Evolutionary conservation across 1,140 invertebrate species (phyloP).

Genomic region (Charaxes varanes): DNA sequence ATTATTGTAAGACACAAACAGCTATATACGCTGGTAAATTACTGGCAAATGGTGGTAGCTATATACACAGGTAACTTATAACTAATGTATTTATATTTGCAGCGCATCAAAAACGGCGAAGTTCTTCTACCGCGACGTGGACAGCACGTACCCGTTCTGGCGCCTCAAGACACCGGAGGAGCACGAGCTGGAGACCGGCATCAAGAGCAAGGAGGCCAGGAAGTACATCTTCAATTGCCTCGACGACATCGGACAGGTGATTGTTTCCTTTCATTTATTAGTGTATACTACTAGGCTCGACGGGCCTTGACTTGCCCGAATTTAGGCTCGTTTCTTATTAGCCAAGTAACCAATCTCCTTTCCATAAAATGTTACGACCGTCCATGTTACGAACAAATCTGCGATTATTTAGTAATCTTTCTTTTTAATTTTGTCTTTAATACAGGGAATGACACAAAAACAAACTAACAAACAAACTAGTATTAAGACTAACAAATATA

Average conservation of each 20-base stretch:
- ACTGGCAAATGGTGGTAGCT: neutral
- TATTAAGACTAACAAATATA: too few relatives aligned
- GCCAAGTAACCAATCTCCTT: too few relatives aligned
- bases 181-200: constrained; percentile 97
- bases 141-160: constrained; percentile 98
- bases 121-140: constrained; percentile 98
- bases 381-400: too few relatives aligned
- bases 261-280: neutral
- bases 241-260: constrained; percentile 94
- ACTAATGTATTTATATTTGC: constrained; percentile 11
- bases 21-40: too few relatives aligned
- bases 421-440: too few relatives aligned
- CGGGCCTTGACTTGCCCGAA: too few relatives aligned
- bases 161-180: constrained; percentile 98
- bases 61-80: neutral
- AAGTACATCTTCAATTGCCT: constrained; percentile 99
- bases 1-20: too few relatives aligned
- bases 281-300: neutral
- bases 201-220: constrained; percentile 99
- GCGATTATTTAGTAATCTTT: too few relatives aligned
- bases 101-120: constrained; percentile 98
- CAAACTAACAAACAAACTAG: too few relatives aligned
- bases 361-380: too few relatives aligned
- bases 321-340: too few relatives aligned
- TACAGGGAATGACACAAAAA: too few relatives aligned